phyloP scores from a whole-genome alignment of 2,888 invertebrate species.

The Sialis fuliginosa region DNA sequence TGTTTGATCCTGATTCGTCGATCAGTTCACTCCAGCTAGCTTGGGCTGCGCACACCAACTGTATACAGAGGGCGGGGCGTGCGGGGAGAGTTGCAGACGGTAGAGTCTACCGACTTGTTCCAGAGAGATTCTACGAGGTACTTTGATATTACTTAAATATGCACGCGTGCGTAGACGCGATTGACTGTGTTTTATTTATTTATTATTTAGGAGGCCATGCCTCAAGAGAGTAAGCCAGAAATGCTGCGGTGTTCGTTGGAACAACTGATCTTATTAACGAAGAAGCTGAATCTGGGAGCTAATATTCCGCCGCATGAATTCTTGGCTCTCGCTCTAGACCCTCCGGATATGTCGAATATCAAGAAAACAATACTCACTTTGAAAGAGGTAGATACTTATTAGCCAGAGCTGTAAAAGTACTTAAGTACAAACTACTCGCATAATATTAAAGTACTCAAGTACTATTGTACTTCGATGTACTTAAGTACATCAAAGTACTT shows the following conservation, averaged over 20 bases:
- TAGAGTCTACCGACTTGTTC: constrained; percentile 67
- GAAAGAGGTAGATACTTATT: constrained; percentile 44
- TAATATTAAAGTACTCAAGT: too few relatives aligned
- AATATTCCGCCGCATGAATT: constrained; percentile 48
- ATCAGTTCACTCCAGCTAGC: constrained; percentile 57
- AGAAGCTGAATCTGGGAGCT: constrained; percentile 62
- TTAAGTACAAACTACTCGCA: too few relatives aligned
- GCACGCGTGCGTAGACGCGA: constrained; percentile 8
- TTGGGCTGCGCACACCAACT: constrained; percentile 85
- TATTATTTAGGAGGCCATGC: constrained; percentile 26
- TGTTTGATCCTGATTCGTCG: constrained; percentile 59
- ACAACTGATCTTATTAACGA: constrained; percentile 59
- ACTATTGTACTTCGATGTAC: too few relatives aligned
- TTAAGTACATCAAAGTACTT: too few relatives aligned
- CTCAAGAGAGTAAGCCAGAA: constrained; percentile 47
- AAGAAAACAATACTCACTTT: constrained; percentile 63
- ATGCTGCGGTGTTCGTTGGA: constrained; percentile 69
- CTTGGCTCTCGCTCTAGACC: constrained; percentile 68
- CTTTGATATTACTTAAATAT: constrained; percentile 9
- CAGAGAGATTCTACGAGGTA: constrained; percentile 44
- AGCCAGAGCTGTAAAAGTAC: too few relatives aligned
- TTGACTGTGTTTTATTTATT: constrained; percentile 10
- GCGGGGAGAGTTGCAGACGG: constrained; percentile 78
- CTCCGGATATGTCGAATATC: constrained; percentile 70
- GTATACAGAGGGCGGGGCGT: constrained; percentile 77